Evolutionary conservation across 2,113 vertebrate genomes (phyloP).

Genomic region (Python bivittatus): DNA sequence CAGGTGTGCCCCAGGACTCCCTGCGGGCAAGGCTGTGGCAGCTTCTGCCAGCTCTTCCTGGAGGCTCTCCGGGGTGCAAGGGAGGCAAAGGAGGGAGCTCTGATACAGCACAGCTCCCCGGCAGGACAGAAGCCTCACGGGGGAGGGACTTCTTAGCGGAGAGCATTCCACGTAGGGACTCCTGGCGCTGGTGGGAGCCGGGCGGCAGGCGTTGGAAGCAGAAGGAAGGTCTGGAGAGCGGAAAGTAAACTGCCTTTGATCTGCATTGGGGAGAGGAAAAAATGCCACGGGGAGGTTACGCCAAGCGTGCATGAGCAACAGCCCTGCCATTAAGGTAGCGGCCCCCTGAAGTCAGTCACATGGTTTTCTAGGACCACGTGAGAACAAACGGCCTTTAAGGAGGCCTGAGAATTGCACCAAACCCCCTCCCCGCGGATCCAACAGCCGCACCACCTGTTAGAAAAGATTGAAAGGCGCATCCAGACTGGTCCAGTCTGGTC

Average conservation of each 20-base stretch:
- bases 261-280: slow-evolving; percentile 57
- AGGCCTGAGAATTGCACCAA: not conserved
- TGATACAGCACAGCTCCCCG: slow-evolving; percentile 72
- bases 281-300: not conserved
- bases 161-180: slow-evolving; percentile 92
- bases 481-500: not conserved
- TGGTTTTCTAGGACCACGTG: too few relatives aligned
- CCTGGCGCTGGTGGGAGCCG: slow-evolving; percentile 66
- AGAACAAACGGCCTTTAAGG: too few relatives aligned
- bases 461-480: not conserved
- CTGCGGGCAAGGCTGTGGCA: slow-evolving; percentile 55
- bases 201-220: slow-evolving; percentile 61
- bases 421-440: not conserved
- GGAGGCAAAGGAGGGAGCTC: slow-evolving; percentile 75
- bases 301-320: not conserved
- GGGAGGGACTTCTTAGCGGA: slow-evolving; percentile 87
- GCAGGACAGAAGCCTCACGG: slow-evolving; percentile 72
- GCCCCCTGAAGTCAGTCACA: not conserved
- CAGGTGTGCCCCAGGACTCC: slow-evolving; percentile 38
- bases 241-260: slow-evolving; percentile 76
- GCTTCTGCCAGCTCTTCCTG: slow-evolving; percentile 75
- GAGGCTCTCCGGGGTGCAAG: slow-evolving; percentile 76
- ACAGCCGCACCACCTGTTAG: not conserved
- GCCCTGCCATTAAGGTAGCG: not conserved
- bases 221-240: slow-evolving; percentile 79